Evolutionary conservation across 1,140 invertebrate species (phyloP).

Genomic region (Drosophila chauvacae): DNA sequence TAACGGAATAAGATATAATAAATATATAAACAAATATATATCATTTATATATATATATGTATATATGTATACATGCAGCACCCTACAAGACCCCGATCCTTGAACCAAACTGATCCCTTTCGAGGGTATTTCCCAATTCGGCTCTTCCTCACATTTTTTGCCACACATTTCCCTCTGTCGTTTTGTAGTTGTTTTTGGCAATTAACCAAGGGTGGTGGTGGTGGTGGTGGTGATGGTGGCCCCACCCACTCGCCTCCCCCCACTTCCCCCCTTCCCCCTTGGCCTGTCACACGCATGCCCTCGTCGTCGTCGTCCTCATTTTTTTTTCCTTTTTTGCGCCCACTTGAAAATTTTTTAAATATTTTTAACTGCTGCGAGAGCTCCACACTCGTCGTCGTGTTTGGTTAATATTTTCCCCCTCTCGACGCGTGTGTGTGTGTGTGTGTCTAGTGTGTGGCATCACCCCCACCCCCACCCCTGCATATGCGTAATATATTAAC

Average conservation of each 20-base stretch:
- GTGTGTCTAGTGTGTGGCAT: slow-evolving; percentile 55
- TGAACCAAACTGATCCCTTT: slow-evolving; percentile 13
- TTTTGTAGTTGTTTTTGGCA: slow-evolving; percentile 79
- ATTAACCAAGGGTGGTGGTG: slow-evolving; percentile 76
- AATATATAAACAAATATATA: not conserved
- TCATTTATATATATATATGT: not conserved
- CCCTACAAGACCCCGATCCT: not conserved
- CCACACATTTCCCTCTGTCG: slow-evolving; percentile 14
- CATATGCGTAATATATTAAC: slow-evolving; percentile 80
- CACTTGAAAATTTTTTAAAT: slow-evolving; percentile 77
- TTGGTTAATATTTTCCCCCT: slow-evolving; percentile 75
- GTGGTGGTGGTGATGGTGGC: slow-evolving; percentile 19
- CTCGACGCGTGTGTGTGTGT: slow-evolving; percentile 1
- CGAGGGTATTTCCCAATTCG: slow-evolving; percentile 38
- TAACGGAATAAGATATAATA: slow-evolving; percentile 2
- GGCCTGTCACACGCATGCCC: slow-evolving; percentile 52
- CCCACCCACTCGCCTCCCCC: not conserved
- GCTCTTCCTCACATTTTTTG: slow-evolving; percentile 2
- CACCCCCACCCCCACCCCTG: not conserved
- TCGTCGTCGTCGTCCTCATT: not conserved
- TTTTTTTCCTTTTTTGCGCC: slow-evolving; percentile 9
- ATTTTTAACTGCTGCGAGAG: slow-evolving; percentile 75
- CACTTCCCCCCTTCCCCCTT: not conserved
- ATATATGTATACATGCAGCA: not conserved
- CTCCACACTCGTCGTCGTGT: slow-evolving; percentile 60